phyloP scores from a whole-genome alignment of 2,113 vertebrate genomes.

The Shinisaurus crocodilurus region DNA sequence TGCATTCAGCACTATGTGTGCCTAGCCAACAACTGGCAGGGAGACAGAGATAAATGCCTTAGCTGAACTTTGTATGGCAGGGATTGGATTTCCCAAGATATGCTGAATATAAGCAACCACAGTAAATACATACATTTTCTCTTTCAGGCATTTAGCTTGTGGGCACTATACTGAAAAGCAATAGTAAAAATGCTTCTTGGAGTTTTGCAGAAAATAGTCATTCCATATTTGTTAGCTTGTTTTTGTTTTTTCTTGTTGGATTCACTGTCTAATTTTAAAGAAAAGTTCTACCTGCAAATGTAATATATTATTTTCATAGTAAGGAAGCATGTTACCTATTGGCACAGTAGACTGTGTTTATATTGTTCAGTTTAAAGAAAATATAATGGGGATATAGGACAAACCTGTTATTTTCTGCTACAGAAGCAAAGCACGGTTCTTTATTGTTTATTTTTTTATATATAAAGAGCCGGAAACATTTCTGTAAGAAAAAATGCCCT shows the following conservation, averaged over 20 bases:
- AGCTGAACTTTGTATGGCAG: neutral
- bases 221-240: neutral
- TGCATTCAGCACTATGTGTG: neutral
- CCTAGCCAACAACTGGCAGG: no score
- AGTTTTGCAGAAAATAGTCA: neutral
- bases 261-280: conserved; percentile 6
- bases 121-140: neutral
- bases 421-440: neutral
- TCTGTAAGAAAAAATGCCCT: conserved; percentile 50
- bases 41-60: neutral
- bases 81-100: neutral
- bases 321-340: conserved; percentile 25
- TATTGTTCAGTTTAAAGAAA: conserved; percentile 20
- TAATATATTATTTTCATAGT: conserved; percentile 4
- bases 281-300: neutral
- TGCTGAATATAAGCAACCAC: neutral
- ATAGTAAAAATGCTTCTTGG: neutral
- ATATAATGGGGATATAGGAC: conserved; percentile 32
- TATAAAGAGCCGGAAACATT: conserved; percentile 41
- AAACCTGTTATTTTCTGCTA: conserved; percentile 45
- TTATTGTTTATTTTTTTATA: conserved; percentile 16
- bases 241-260: neutral
- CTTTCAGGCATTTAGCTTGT: neutral
- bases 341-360: conserved; percentile 20
- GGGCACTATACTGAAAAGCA: neutral